phyloP scores from a whole-genome alignment of 2,888 invertebrate genomes.

The Diarsia brunnea region DNA sequence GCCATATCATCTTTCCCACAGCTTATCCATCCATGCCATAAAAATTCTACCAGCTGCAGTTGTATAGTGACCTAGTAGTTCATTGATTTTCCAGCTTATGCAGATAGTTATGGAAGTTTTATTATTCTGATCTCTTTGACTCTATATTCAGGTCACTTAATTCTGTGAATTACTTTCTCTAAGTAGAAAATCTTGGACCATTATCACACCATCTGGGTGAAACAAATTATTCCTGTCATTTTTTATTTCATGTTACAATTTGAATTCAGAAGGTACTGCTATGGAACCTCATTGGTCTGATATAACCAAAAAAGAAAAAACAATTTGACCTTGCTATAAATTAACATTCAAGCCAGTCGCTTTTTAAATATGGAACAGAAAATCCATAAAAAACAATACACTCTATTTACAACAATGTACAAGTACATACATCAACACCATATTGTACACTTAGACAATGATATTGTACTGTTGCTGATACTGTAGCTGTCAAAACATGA shows the following conservation, averaged over 20 bases:
- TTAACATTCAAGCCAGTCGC: not conserved
- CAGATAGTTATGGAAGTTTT: constrained; percentile 25
- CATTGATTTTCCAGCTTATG: constrained; percentile 36
- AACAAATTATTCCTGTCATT: not conserved
- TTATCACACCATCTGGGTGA: no score
- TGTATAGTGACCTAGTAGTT: constrained; percentile 27
- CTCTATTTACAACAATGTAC: constrained; percentile 26
- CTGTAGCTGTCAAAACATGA: constrained; percentile 57
- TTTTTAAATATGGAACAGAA: constrained; percentile 17
- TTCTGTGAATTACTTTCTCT: not conserved
- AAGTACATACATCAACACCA: constrained; percentile 29
- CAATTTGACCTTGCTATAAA: not conserved
- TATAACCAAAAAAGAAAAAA: not conserved
- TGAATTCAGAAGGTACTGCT: not conserved
- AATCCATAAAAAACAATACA: constrained; percentile 11
- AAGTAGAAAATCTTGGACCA: no score
- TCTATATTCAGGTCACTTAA: not conserved
- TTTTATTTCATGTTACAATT: not conserved
- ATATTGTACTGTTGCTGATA: constrained; percentile 42
- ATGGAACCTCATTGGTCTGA: not conserved
- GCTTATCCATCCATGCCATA: not conserved
- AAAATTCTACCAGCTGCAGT: not conserved
- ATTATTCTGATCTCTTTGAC: not conserved
- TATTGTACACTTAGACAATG: constrained; percentile 51
- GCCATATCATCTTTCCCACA: not conserved